Evolutionary conservation across 2,888 invertebrate species (phyloP).

Genomic region (Argynnis bischoffii): DNA sequence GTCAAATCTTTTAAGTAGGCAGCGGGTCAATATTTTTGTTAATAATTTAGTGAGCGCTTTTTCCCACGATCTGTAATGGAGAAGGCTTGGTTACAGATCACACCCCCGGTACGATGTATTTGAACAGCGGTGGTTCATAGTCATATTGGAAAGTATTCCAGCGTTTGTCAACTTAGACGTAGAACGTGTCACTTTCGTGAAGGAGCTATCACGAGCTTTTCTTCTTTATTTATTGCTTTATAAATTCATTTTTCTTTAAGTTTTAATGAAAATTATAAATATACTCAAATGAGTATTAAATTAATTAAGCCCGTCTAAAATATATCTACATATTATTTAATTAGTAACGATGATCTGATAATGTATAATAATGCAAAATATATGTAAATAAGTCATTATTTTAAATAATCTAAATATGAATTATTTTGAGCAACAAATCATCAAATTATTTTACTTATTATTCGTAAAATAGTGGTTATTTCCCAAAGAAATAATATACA

Average conservation of each 20-base stretch:
- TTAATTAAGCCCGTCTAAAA: neutral
- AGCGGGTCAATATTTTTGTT: slow-evolving; percentile 81
- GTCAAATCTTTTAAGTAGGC: slow-evolving; percentile 82
- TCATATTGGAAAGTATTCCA: slow-evolving; percentile 31
- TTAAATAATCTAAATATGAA: slow-evolving; percentile 9
- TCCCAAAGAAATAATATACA: slow-evolving; percentile 5
- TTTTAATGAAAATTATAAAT: too few species aligned
- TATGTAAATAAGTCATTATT: neutral
- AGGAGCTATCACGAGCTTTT: slow-evolving; percentile 26
- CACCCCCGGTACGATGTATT: slow-evolving; percentile 61
- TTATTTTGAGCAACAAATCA: slow-evolving; percentile 5
- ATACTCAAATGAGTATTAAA: neutral
- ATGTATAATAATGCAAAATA: slow-evolving; percentile 4
- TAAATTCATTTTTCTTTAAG: neutral
- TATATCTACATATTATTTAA: slow-evolving; percentile 1
- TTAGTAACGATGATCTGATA: slow-evolving; percentile 8
- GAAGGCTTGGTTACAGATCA: slow-evolving; percentile 67
- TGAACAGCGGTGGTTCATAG: slow-evolving; percentile 49
- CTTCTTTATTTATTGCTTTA: neutral
- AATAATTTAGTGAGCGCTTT: slow-evolving; percentile 75
- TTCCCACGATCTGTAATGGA: slow-evolving; percentile 73
- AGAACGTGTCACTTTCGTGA: slow-evolving; percentile 1
- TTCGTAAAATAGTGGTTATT: slow-evolving; percentile 1
- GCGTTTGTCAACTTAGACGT: slow-evolving; percentile 19
- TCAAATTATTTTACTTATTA: slow-evolving; percentile 5